These are phyloP conservation scores for Serripes groenlandicus DNA, from an alignment of 2,888 invertebrate species.

Conservation along the genomic window DNA sequence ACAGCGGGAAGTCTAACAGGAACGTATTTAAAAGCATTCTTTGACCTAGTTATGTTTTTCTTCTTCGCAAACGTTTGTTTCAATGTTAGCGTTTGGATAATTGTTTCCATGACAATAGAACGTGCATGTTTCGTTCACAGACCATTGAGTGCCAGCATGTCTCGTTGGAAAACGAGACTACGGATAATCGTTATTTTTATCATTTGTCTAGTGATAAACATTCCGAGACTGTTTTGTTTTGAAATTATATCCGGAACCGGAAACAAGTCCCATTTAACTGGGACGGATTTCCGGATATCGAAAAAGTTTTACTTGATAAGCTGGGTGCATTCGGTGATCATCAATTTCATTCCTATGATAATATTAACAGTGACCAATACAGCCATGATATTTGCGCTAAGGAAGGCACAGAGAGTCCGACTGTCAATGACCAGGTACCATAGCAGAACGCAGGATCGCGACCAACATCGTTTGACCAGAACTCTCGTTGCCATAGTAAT, in stretches of 20 bases:
- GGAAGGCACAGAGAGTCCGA: conserved; percentile 69
- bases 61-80: conserved; percentile 80
- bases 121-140: conserved; percentile 78
- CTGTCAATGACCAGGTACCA: conserved; percentile 67
- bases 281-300: conserved; percentile 71
- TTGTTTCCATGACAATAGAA: conserved; percentile 81
- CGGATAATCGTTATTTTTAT: conserved; percentile 70
- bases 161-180: conserved; percentile 69
- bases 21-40: conserved; percentile 72
- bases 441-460: conserved; percentile 71
- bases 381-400: conserved; percentile 73
- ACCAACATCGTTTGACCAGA: conserved; percentile 81
- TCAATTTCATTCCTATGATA: conserved; percentile 78
- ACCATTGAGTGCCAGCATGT: conserved; percentile 78
- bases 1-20: conserved; percentile 43
- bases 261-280: conserved; percentile 26
- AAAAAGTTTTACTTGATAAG: conserved; percentile 64
- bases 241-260: conserved; percentile 37
- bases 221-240: conserved; percentile 77
- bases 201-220: conserved; percentile 73
- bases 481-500: conserved; percentile 81
- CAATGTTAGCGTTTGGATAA: conserved; percentile 80
- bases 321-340: conserved; percentile 75
- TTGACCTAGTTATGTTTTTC: conserved; percentile 76
- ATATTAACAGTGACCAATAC: conserved; percentile 75